Evolutionary conservation across 2,888 invertebrate species (phyloP).

Genomic region (Panopea generosa): DNA sequence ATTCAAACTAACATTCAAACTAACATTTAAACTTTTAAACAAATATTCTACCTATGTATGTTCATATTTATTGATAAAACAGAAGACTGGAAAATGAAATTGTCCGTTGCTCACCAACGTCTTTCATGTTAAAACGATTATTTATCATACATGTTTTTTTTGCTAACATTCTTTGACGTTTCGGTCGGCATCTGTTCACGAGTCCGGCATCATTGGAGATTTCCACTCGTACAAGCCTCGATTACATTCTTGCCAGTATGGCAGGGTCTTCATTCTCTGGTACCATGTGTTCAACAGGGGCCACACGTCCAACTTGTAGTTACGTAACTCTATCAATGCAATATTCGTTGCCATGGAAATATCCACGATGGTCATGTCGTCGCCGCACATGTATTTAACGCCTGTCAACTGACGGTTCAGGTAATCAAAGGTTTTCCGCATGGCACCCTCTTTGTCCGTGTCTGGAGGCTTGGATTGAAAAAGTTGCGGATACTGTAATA

Average conservation of each 20-base stretch:
- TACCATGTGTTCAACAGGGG: slow-evolving; percentile 62
- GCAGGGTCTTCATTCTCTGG: slow-evolving; percentile 65
- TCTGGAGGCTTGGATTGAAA: slow-evolving; percentile 67
- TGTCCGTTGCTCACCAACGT: no score
- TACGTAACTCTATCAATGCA: slow-evolving; percentile 88
- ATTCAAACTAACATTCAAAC: no score
- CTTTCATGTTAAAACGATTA: no score
- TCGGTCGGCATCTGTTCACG: not conserved
- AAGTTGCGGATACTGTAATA: slow-evolving; percentile 64
- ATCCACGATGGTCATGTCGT: slow-evolving; percentile 92
- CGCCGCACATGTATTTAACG: slow-evolving; percentile 90
- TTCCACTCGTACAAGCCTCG: slow-evolving; percentile 71
- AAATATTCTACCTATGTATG: no score
- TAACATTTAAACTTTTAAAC: no score
- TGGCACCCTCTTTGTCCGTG: slow-evolving; percentile 65
- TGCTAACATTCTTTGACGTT: no score
- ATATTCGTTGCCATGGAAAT: slow-evolving; percentile 89
- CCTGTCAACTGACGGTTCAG: slow-evolving; percentile 86
- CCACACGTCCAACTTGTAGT: slow-evolving; percentile 66
- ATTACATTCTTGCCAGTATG: slow-evolving; percentile 67
- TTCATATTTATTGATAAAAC: no score
- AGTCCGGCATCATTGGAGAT: slow-evolving; percentile 48
- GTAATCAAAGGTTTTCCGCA: slow-evolving; percentile 67
- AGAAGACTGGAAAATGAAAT: no score
- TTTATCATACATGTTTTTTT: no score